Conservation (phyloP, 2,797 vertebrate species). For the Coracias cyanogaster region DNA sequence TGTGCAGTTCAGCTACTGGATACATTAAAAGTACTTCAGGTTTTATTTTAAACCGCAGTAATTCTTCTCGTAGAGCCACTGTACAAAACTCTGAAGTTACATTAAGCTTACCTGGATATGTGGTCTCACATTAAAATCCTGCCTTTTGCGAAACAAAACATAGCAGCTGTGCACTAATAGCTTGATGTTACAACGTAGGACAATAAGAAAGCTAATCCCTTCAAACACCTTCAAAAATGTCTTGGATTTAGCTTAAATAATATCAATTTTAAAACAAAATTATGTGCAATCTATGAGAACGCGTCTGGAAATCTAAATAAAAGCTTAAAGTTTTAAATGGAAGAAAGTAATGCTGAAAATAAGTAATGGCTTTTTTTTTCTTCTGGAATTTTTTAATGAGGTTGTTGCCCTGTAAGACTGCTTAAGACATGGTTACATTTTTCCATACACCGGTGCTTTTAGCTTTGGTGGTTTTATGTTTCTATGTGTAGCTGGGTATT, state of each 20-base stretch:
- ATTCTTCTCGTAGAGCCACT: background rate
- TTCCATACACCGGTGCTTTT: background rate
- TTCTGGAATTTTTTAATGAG: background rate
- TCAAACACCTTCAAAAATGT: background rate
- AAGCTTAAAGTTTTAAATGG: background rate
- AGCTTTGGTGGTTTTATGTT: background rate
- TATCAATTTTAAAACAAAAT: background rate
- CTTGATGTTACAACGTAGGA: background rate
- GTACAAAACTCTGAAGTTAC: background rate
- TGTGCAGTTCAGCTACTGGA: background rate
- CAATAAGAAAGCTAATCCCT: background rate
- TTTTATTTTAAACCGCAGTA: background rate
- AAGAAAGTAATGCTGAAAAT: background rate
- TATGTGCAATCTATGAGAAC: background rate
- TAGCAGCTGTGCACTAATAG: background rate
- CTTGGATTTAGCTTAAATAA: background rate
- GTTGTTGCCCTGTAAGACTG: conserved; percentile 23
- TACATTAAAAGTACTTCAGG: background rate
- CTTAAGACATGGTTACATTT: conserved; percentile 57
- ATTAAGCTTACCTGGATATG: background rate
- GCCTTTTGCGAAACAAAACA: background rate
- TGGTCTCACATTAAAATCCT: background rate
- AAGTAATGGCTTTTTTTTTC: background rate
- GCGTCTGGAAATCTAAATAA: background rate
- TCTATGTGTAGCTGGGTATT: conserved; percentile 11